Percentiles rank a stretch among this genome's conserved stretches.
Conservation (phyloP, 2,113 vertebrate genomes). For the Petroica traversi region DNA sequence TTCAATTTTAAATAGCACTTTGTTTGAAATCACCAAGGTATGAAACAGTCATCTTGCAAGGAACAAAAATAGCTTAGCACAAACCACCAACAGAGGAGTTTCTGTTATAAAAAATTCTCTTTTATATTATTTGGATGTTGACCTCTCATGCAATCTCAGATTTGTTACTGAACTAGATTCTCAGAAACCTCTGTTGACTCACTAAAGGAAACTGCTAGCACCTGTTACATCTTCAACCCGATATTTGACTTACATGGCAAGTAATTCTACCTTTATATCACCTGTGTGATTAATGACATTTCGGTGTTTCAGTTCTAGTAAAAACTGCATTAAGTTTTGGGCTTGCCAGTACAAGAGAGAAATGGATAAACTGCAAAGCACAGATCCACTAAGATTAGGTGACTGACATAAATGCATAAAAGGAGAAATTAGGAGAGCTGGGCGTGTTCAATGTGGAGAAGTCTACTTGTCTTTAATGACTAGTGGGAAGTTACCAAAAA, state of each 20-base stretch:
- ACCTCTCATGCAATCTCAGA: background rate
- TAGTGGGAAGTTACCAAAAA: background rate
- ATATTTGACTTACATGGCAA: background rate
- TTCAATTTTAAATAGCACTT: background rate
- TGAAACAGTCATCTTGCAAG: background rate
- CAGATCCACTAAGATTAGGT: background rate
- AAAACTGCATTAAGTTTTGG: background rate
- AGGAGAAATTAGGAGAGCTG: background rate
- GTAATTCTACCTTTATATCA: background rate
- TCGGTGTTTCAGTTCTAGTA: background rate
- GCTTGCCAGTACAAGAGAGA: background rate
- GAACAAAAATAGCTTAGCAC: background rate
- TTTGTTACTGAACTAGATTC: background rate
- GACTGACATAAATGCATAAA: background rate
- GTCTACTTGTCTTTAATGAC: background rate
- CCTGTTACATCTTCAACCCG: background rate
- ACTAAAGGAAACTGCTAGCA: background rate
- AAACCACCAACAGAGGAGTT: background rate
- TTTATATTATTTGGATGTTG: background rate
- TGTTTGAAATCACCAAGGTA: constrained; percentile 26
- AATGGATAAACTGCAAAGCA: background rate
- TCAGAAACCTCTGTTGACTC: background rate
- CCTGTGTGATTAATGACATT: background rate
- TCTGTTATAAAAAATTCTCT: background rate
- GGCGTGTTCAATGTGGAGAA: background rate